Evolutionary conservation across 64 coral and sea anemone genomes (phyloP), one percentile per base, ranked within the genome.

Genomic region (Montipora sp.): DNA sequence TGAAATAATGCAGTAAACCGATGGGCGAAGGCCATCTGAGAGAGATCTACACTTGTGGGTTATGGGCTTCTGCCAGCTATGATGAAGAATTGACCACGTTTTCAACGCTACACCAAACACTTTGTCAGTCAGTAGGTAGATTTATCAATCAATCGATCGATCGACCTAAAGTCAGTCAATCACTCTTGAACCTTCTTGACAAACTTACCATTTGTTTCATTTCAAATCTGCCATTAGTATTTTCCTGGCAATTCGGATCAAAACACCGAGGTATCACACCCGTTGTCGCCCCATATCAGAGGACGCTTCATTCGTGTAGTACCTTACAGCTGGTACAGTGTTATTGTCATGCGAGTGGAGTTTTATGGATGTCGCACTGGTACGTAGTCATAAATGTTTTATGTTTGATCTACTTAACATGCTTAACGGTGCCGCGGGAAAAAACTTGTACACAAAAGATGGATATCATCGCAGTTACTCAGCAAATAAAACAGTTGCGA

Each of bases 331-430:
- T 96, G 95, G 95, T 91, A 89, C 49, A 73, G 91, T 13, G 79
- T 90, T 75, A 94, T 96, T 12, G 90, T 92, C n/a, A 96, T 96
- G 88, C 83, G 95, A 73, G 95, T 78, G 48, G 95, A 96, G 60
- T 96, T 94, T 74, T 96, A 94, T 59, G 95, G 95, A 87, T 90
- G 95, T 61, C 73, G 88, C 51, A 88, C 91, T 79, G 91, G 91
- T 93, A 89, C 7, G 92, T 71, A 16, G 15, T 19, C 2, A 69
- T 14, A 0, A 23, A 19, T 10, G 2, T 3, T 13, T 53, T 9
- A 59, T 27, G 0, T 57, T 16, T 63, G 60, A 14, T 16, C 60
- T 14, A 11, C 60, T 63, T 14, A 14, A 63, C 9, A 14, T 15
- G 3, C 7, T 12, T 12, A 63, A 14, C 60, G 14, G 14, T 0